A percentile compares a stretch with the other conserved stretches of the same genome.
phyloP scores from a whole-genome alignment of 2,888 invertebrate species.

The Chalcosyrphus nemorum region DNA sequence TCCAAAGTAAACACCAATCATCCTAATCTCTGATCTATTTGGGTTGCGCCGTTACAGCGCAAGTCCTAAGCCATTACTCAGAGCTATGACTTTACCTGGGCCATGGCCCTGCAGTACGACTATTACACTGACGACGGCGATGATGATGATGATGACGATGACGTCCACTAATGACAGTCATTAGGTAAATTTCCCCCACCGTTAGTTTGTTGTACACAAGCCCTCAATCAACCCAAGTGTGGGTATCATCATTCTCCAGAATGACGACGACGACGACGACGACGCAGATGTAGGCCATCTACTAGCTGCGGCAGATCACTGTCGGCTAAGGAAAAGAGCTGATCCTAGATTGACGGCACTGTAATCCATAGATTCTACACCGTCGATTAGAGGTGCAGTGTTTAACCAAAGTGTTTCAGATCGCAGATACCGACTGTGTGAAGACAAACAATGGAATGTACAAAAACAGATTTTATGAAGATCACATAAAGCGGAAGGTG shows the following conservation, averaged over 20 bases:
- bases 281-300: slow-evolving; percentile 60
- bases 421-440: slow-evolving; percentile 43
- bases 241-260: slow-evolving; percentile 49
- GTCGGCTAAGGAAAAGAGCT: slow-evolving; percentile 3
- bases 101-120: slow-evolving; percentile 17
- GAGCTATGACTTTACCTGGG: neutral
- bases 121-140: slow-evolving; percentile 31
- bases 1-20: slow-evolving; percentile 62
- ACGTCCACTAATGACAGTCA: slow-evolving; percentile 67
- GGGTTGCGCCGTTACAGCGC: slow-evolving; percentile 29
- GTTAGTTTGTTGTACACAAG: slow-evolving; percentile 24
- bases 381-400: slow-evolving; percentile 31
- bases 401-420: slow-evolving; percentile 38
- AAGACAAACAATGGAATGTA: slow-evolving; percentile 50
- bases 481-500: slow-evolving; percentile 2
- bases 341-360: slow-evolving; percentile 62
- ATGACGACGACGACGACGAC: no score
- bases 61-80: neutral
- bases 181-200: slow-evolving; percentile 46
- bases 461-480: slow-evolving; percentile 20
- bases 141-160: slow-evolving; percentile 48
- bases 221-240: slow-evolving; percentile 52
- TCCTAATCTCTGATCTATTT: slow-evolving; percentile 63
- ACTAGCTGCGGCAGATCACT: slow-evolving; percentile 15
- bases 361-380: slow-evolving; percentile 39